phyloP scores from a whole-genome alignment of 2,113 vertebrate genomes.

The Casuarius casuarius region DNA sequence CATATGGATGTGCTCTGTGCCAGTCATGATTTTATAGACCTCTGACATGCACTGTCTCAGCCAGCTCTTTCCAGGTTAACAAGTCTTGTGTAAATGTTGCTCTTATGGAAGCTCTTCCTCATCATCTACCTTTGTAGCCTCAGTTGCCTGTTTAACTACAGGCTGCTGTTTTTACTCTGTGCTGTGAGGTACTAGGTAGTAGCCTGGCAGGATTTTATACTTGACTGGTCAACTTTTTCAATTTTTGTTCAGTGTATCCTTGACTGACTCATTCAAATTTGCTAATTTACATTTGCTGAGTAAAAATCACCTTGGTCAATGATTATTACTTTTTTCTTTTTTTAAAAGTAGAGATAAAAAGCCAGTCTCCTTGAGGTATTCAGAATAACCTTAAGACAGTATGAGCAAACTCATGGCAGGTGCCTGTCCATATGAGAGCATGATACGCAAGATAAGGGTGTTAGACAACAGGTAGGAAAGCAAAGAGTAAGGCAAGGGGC shows the following conservation, averaged over 20 bases:
- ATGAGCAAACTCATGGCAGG: not conserved
- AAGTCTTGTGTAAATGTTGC: not conserved
- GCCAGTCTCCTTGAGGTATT: not conserved
- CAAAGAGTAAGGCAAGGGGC: not conserved
- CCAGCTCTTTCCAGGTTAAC: not conserved
- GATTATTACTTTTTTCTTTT: not conserved
- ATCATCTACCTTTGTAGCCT: not conserved
- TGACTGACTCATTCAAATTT: not conserved
- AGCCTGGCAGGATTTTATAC: not conserved
- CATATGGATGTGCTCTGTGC: not conserved
- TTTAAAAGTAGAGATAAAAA: not conserved
- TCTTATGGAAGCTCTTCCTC: not conserved
- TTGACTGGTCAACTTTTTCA: not conserved
- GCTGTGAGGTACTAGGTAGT: not conserved
- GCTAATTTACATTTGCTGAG: not conserved
- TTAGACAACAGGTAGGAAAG: not conserved
- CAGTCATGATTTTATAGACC: not conserved
- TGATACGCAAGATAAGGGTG: not conserved
- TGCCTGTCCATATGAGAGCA: not conserved
- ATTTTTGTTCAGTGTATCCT: not conserved
- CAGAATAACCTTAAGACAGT: not conserved
- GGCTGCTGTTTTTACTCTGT: not conserved
- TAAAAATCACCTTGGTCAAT: not conserved
- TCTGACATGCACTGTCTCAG: not conserved
- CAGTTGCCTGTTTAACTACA: not conserved